Evolutionary conservation across 2,888 invertebrate species (phyloP), one percentile per base, ranked within the genome.

Genomic region (Phaonia tiefii): DNA sequence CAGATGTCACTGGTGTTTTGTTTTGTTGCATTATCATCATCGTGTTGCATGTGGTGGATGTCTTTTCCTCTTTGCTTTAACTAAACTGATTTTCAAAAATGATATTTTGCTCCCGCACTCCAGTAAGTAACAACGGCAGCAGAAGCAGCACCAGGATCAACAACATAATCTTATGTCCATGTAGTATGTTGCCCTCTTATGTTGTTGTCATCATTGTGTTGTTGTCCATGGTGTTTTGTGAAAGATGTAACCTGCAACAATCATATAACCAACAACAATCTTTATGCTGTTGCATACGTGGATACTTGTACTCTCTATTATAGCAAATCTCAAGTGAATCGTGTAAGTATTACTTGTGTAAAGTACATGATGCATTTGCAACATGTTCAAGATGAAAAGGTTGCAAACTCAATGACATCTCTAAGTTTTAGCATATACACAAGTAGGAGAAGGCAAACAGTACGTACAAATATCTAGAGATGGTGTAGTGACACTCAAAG

Each of bases 31-130:
- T 73, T 67, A 75, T 73, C 73, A 83, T 75, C 58, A 26, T 63
- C 58, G 17, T 22, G 20, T 8, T 60, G 22, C 49, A 15, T 26
- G 8, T 17, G 60, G 73, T 73, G 60, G 22, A n/a, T 37, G 11
- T 44, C 54, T 44, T n/a, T n/a, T 44, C 25, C 66, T 56, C 54
- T 51, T 37, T 37, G 73, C 8, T 31, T 31, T 3, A 65, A 67
- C 76, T 74, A 81, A 83, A 79, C 79, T 83, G 83, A 85, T 83
- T 82, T 63, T 8, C 3, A 84, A 17, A 80, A 81, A 83, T 72
- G 82, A 85, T 83, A 84, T 83, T 85, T 63, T 82, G 85, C 84
- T 85, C 83, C 85, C 85, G 83, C 85, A 83, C 84, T 80, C 72
- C 1, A 25, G n/a, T n/a, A n/a, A n/a, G n/a, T n/a, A n/a, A n/a